Base-by-base conservation (phyloP, 2,113 vertebrate genomes). In the Piaya cayana region DNA sequence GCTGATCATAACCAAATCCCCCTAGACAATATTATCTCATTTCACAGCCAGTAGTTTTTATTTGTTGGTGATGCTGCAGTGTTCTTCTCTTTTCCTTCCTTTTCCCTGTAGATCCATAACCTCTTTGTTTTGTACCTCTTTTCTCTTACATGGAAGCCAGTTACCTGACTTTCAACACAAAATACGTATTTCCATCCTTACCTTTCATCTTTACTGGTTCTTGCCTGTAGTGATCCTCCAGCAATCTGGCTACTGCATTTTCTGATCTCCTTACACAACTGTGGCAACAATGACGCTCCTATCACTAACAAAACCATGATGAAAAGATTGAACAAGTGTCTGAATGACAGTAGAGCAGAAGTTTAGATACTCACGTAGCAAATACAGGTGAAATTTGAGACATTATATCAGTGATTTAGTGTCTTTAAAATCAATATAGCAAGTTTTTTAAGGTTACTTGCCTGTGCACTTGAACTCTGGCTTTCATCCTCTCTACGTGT, bases 31-130 rank as follows among this genome's bases (percentile, higher is more conserved):
- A 93, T 83, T 81, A 82, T 77, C 75, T 96, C 93, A 88, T 60
- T 58, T 92, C 49, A 69, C 67, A 94, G 71, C 34, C 81, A 83
- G 92, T 86, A 93, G 85, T 60, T 88, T 86, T 94, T 80, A 83
- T 92, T 83, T 88, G 42, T 59, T 88, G 50, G 56, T 86, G 92
- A 77, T 93, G 36, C 32, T 90, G 71, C 2, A 27, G 22, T 77
- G 64, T 47, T 88, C 52, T 60, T 81, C 55, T 78, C 45, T 69
- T 60, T 90, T 93, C 50, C 62, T 87, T 93, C 34, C 10, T 86
- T 95, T 90, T 64, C 92, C 79, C 79, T 75, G 37, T 21, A 55
- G 80, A 78, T 42, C 72, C 60, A 86, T 93, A 93, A 88, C 43
- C 22, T 50, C 43, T 20, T 50, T 37, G 43, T 74, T 79, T 93